phyloP scores from a whole-genome alignment of 2,113 vertebrate genomes.

The Syngnathus typhle region DNA sequence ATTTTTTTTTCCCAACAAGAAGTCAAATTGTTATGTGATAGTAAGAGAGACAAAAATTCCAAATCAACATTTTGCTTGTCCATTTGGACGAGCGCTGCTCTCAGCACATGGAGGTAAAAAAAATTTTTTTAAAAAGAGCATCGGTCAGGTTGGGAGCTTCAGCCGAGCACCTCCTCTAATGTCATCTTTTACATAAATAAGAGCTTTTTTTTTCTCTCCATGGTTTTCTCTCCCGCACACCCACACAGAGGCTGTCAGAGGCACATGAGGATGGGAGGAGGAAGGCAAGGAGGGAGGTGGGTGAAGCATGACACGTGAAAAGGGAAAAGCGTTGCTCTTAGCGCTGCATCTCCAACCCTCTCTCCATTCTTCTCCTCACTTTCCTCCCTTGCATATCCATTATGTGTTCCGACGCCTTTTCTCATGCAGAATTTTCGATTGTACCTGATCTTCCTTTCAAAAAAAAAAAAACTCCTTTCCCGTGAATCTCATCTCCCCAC shows the following conservation, averaged over 20 bases:
- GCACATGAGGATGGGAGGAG: conserved; percentile 69
- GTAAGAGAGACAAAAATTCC: background rate
- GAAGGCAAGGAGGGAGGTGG: conserved; percentile 63
- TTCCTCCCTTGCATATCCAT: conserved; percentile 5
- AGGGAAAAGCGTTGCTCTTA: conserved; percentile 62
- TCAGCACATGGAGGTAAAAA: conserved; percentile 48
- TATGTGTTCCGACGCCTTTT: conserved; percentile 19
- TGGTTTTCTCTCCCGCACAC: conserved; percentile 69
- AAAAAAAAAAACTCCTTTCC: conserved; percentile 16
- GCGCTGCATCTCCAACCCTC: conserved; percentile 50
- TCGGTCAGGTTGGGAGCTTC: conserved; percentile 56
- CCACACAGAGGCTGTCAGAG: conserved; percentile 76
- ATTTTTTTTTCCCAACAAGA: background rate
- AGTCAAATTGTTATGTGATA: background rate
- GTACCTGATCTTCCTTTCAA: conserved; percentile 30
- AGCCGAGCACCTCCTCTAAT: conserved; percentile 66
- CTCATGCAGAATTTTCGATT: conserved; percentile 15
- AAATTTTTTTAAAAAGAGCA: no score
- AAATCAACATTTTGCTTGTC: background rate
- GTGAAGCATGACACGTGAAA: conserved; percentile 74
- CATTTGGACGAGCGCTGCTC: conserved; percentile 12
- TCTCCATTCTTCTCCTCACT: conserved; percentile 41
- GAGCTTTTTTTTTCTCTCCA: conserved; percentile 61
- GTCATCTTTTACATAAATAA: conserved; percentile 74
- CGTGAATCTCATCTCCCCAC: conserved; percentile 34